phyloP scores from a whole-genome alignment of 2,797 vertebrate species.

The Squalus acanthias region DNA sequence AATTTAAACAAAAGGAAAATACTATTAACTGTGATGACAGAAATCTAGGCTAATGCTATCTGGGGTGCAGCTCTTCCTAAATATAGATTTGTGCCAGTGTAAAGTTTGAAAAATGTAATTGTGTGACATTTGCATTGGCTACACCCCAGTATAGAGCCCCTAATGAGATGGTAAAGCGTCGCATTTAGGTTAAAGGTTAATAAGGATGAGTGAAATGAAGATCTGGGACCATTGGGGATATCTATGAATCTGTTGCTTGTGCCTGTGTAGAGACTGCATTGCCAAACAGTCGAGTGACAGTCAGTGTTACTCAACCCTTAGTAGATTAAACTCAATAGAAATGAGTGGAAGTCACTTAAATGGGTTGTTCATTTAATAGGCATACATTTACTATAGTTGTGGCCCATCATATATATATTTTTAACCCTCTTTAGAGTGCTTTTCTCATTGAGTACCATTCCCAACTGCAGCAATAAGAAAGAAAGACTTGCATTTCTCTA shows the following conservation, averaged over 20 bases:
- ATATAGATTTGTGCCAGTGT: background rate
- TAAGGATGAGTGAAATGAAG: background rate
- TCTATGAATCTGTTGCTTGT: background rate
- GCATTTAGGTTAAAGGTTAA: background rate
- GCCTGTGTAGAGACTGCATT: background rate
- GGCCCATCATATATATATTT: background rate
- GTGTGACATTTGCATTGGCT: background rate
- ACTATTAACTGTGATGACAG: background rate
- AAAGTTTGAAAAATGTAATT: background rate
- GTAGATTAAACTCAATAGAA: background rate
- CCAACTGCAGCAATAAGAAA: background rate
- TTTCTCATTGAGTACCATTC: background rate
- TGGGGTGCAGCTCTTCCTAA: background rate
- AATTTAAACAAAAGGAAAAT: background rate
- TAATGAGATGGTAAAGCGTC: background rate
- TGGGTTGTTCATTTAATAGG: background rate
- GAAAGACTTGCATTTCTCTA: background rate
- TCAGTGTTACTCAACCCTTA: background rate
- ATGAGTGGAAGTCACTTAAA: background rate
- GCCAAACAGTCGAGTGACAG: background rate
- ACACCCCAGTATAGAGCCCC: background rate
- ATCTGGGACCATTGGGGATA: background rate
- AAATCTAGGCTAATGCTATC: background rate
- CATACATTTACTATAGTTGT: background rate
- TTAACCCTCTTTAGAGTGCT: background rate